Evolutionary conservation across 2,797 vertebrate genomes (phyloP).

Genomic region (Coilia nasus): DNA sequence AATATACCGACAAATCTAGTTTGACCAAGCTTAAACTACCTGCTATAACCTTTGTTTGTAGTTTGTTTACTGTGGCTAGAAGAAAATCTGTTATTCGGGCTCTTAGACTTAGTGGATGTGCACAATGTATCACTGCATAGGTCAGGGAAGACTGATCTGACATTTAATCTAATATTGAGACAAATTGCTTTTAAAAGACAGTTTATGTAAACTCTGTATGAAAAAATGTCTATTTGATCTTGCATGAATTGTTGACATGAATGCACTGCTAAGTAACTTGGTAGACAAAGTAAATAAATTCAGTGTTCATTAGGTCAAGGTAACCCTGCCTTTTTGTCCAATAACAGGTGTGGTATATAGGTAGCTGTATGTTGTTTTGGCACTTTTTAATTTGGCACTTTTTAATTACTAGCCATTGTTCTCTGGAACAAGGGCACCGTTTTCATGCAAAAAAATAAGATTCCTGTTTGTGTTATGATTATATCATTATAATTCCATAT

Average conservation of each 20-base stretch:
- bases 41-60: too few relatives aligned
- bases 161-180: background rate
- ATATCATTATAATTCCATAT: too few relatives aligned
- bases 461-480: too few relatives aligned
- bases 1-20: background rate
- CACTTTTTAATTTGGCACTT: too few relatives aligned
- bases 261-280: background rate
- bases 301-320: background rate
- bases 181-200: background rate
- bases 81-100: background rate
- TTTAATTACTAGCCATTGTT: too few relatives aligned
- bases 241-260: background rate
- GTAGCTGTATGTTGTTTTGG: too few relatives aligned
- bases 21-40: background rate
- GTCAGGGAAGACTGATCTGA: background rate
- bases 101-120: background rate
- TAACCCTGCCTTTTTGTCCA: background rate
- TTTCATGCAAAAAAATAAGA: too few relatives aligned
- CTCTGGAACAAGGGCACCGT: too few relatives aligned
- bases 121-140: background rate
- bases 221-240: background rate
- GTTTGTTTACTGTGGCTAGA: background rate
- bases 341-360: too few relatives aligned
- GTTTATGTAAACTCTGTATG: background rate
- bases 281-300: background rate